Conservation (phyloP, 2,797 vertebrate genomes). For the Myiotriccus ornatus region DNA sequence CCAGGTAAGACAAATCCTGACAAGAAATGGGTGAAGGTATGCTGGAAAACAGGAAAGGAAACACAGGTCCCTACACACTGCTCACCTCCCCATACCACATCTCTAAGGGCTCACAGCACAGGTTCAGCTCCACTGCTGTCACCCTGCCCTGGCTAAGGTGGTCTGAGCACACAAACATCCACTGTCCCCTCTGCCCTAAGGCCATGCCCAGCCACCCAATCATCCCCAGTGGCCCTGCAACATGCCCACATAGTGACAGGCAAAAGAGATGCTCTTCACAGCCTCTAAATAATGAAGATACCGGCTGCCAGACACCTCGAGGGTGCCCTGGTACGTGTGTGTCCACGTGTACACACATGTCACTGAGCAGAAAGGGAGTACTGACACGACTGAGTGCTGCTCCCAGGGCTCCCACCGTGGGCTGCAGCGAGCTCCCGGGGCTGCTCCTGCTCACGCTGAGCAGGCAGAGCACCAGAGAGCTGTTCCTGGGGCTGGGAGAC, state of each 20-base stretch:
- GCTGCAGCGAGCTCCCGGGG: neutral
- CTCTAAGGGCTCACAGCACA: neutral
- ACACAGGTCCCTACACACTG: neutral
- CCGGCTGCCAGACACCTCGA: neutral
- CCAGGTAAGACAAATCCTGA: neutral
- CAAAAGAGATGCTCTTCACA: neutral
- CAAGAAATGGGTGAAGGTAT: neutral
- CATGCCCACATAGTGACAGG: fast-evolving
- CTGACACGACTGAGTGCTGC: neutral
- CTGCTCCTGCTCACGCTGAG: fast-evolving
- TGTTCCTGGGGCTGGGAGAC: fast-evolving
- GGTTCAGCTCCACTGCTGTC: neutral
- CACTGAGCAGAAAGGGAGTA: neutral
- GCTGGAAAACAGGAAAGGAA: neutral
- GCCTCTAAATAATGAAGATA: neutral
- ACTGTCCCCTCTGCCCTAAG: neutral
- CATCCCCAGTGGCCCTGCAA: neutral
- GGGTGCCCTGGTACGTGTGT: fast-evolving
- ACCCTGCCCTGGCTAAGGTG: neutral
- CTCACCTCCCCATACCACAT: neutral
- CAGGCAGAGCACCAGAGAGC: neutral
- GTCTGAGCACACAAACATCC: neutral
- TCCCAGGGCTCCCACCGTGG: fast-evolving
- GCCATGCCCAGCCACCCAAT: neutral
- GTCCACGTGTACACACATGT: neutral